A percentile compares a stretch with the other conserved stretches of the same genome.
These are phyloP conservation scores for Botia kubotai DNA, from an alignment of 2,797 vertebrate genomes.

Conservation along the genomic window DNA sequence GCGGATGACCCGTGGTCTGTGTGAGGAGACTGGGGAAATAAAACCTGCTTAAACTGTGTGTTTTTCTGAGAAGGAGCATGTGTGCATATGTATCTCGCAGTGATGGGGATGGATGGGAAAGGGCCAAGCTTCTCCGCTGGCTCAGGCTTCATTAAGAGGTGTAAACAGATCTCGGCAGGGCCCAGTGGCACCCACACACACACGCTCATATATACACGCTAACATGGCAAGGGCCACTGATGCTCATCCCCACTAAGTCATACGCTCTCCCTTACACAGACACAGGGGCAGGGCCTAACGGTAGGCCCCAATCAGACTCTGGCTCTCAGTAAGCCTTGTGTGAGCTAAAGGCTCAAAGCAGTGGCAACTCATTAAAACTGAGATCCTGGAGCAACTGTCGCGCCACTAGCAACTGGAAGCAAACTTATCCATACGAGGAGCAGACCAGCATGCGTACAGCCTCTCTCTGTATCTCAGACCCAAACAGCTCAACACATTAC, in stretches of 20 bases:
- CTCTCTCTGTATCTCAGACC: constrained; percentile 60
- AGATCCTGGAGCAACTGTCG: constrained; percentile 80
- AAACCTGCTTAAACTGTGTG: constrained; percentile 68
- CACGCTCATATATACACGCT: constrained; percentile 19
- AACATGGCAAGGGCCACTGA: constrained; percentile 35
- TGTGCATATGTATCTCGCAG: constrained; percentile 64
- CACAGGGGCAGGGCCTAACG: constrained; percentile 45
- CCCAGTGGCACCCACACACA: constrained; percentile 54
- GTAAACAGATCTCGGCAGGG: constrained; percentile 75
- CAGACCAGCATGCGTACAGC: constrained; percentile 58
- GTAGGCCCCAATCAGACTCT: constrained; percentile 73
- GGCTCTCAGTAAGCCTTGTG: constrained; percentile 71
- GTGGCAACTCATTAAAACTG: constrained; percentile 77
- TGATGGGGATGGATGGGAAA: constrained; percentile 71
- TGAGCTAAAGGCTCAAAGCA: constrained; percentile 78
- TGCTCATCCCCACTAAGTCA: constrained; percentile 30
- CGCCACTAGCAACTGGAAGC: constrained; percentile 69
- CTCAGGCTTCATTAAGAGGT: constrained; percentile 74
- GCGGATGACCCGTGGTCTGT: constrained; percentile 38
- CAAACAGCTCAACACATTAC: constrained; percentile 53
- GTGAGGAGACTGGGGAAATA: constrained; percentile 73
- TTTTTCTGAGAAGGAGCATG: constrained; percentile 66
- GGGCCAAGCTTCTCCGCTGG: constrained; percentile 72
- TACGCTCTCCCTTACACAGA: constrained; percentile 40
- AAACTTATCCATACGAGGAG: constrained; percentile 72